Base-by-base conservation (phyloP, 2,797 vertebrate species). In the Melanotaenia nigrans region DNA sequence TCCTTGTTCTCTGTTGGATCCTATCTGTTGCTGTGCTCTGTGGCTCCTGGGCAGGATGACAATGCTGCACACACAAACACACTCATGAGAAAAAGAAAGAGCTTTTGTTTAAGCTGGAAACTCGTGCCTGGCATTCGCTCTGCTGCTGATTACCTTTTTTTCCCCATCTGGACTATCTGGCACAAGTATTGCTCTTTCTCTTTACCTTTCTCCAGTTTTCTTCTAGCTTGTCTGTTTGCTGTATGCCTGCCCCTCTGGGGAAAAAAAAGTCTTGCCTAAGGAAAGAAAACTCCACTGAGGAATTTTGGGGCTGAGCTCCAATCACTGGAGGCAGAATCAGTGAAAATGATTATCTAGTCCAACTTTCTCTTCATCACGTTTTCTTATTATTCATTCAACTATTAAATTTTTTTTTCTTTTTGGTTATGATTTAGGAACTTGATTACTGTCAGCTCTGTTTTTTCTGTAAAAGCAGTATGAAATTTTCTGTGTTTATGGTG, bases 111-210 rank as follows among this genome's bases (percentile, higher is more conserved):
- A 61, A 87, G 61, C 65, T 71, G 56, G 57, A 64, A 81, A 40
- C 68, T 75, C 18, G 24, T 78, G 84, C 83, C 83, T 75, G 59
- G 65, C 80, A 78, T 84, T 71, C 57, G 24, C 61, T 80, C 63
- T 54, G 60, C 47, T 71, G 40, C 76, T 84, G 86, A 87, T 89
- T 88, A 79, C 82, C 83, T 81, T 73, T 83, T 85, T 84, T 75
- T 68, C 85, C 85, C 71, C 84, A 88, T 87, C 88, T 88, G 85
- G 75, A 77, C 77, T 77, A 38, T 79, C 71, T 90, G 87, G 82
- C 85, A 71, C 40, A 47, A 61, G 68, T 66, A 59, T 16, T 1
- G 0, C 72, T 83, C 33, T 68, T 72, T 70, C 61, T 76, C 42
- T 64, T 73, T 32, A 36, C 60, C 51, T 42, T 69, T 75, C 30